phyloP scores from a whole-genome alignment of 2,888 invertebrate species.

The Nineta flava region DNA sequence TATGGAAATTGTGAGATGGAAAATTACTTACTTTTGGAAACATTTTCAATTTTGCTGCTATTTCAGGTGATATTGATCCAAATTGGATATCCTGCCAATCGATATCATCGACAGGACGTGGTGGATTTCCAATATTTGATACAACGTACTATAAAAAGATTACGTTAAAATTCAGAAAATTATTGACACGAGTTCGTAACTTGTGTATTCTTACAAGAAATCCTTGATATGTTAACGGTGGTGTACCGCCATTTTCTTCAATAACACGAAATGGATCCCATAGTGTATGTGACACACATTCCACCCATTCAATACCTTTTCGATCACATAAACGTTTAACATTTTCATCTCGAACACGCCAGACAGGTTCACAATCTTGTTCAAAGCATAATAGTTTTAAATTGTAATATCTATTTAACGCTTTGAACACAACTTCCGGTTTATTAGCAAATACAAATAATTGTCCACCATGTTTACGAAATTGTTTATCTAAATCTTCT shows the following conservation, averaged over 20 bases:
- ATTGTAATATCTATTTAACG: constrained; percentile 41
- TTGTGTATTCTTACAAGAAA: constrained; percentile 36
- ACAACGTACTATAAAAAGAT: constrained; percentile 36
- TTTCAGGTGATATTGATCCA: constrained; percentile 28
- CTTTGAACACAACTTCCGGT: constrained; percentile 36
- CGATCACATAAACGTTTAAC: constrained; percentile 38
- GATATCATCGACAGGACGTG: constrained; percentile 33
- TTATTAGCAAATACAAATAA: constrained; percentile 44
- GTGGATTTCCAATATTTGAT: constrained; percentile 41
- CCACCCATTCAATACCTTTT: constrained; percentile 35
- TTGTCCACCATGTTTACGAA: constrained; percentile 37
- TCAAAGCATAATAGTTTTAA: constrained; percentile 38
- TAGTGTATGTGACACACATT: constrained; percentile 52
- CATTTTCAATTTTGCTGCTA: constrained; percentile 32
- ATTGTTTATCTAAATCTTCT: constrained; percentile 42
- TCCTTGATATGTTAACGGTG: constrained; percentile 55
- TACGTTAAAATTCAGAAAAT: background rate
- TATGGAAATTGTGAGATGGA: background rate
- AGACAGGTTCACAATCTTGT: constrained; percentile 58
- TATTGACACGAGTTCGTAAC: constrained; percentile 1
- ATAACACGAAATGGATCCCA: constrained; percentile 52
- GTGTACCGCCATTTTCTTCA: constrained; percentile 48
- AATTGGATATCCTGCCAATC: constrained; percentile 31
- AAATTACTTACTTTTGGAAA: constrained; percentile 27
- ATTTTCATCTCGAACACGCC: constrained; percentile 42